These are phyloP conservation scores for Lasaia peninsularis DNA, from an alignment of 1,140 invertebrate genomes.

Conservation along the genomic window DNA sequence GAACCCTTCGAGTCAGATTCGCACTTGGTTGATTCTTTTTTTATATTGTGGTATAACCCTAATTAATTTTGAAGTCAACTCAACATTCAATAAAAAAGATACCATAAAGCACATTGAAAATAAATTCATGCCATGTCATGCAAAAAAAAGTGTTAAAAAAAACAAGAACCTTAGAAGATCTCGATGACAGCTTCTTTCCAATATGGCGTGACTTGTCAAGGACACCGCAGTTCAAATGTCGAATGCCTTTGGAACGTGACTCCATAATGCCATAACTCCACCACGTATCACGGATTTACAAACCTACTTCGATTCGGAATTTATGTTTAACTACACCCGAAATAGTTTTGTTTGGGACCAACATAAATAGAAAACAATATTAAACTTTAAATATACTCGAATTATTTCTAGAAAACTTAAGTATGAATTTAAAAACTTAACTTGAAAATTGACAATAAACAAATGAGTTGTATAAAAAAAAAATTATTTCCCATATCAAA, in stretches of 20 bases:
- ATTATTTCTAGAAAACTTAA: too few relatives aligned
- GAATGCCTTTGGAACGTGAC: slow-evolving; percentile 6
- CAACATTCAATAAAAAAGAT: neutral
- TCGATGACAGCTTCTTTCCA: slow-evolving; percentile 49
- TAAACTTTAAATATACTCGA: too few relatives aligned
- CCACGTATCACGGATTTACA: neutral
- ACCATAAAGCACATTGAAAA: neutral
- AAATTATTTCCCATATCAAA: too few relatives aligned
- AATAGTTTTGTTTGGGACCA: too few relatives aligned
- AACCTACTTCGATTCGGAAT: slow-evolving; percentile 3
- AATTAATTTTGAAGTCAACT: too few relatives aligned
- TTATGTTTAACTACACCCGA: neutral
- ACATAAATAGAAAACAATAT: too few relatives aligned
- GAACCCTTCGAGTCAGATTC: too few relatives aligned
- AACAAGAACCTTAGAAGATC: slow-evolving; percentile 44
- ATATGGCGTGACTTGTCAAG: slow-evolving; percentile 59
- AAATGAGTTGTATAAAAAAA: too few relatives aligned
- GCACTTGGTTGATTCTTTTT: too few relatives aligned
- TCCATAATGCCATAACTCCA: neutral
- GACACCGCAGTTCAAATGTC: slow-evolving; percentile 25
- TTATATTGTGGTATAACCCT: too few relatives aligned
- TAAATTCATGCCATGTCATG: slow-evolving; percentile 6
- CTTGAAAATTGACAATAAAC: too few relatives aligned
- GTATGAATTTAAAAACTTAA: too few relatives aligned
- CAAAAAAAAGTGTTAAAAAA: slow-evolving; percentile 30